Evolutionary conservation across 2,113 vertebrate species (phyloP), one percentile per base, ranked within the genome.

Genomic region (Falco punctatus): DNA sequence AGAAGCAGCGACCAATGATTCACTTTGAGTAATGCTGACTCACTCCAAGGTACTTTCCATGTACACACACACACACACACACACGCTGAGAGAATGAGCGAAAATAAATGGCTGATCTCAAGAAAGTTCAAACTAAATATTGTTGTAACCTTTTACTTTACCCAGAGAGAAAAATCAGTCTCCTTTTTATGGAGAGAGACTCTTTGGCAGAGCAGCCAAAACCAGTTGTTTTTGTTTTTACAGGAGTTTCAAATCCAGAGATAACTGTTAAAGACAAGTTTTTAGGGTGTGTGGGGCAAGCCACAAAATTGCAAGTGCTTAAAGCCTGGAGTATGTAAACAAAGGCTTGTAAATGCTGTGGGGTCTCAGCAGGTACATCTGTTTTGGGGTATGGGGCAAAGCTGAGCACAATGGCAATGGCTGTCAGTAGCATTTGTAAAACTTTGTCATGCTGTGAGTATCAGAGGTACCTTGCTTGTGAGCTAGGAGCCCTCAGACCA

Each of bases 61-160:
- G 87, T 77, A 97, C 96, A 98, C 96, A 96, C 1, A 3, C 86
- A 97, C 95, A 94, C 1, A 3, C n/a, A 35, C 35, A 35, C 86
- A 97, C 95, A 94, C 1, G 0, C 77, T 96, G 97, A 97, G 95
- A 97, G 90, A 97, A 93, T 96, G 89, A 98, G 95, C 42, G 2
- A 95, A 97, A 97, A 98, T 97, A 97, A 98, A 97, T 59, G 95
- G 96, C 92, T 97, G 79, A 91, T 95, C 95, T 91, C 96, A 94
- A 88, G 95, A 96, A 94, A 94, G 80, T 96, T 98, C 96, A 98
- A 98, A 96, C 96, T 97, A 98, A 98, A 98, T 98, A 98, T 98
- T 98, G 82, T 97, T 97, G 74, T 98, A 98, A 98, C 98, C 97
- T 98, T 98, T 98, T 61, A 94, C 96, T 96, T 96, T 80, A 86